phyloP scores from a whole-genome alignment of 1,140 invertebrate genomes.

The Heliconius nattereri region DNA sequence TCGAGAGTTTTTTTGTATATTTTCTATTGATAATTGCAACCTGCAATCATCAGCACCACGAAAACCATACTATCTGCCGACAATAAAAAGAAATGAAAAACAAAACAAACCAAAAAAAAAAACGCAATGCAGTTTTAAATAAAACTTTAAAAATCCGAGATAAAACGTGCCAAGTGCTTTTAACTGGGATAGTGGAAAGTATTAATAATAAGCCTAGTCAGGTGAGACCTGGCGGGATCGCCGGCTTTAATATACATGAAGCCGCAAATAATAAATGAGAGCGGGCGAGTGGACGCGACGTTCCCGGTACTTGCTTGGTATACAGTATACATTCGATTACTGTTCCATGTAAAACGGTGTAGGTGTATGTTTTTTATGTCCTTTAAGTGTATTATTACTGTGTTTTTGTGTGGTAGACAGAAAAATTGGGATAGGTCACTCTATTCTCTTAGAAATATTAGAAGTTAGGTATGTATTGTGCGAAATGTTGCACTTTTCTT shows the following conservation, averaged over 20 bases:
- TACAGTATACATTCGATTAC: constrained; percentile 7
- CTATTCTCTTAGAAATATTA: too few species aligned
- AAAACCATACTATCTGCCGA: neutral
- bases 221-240: constrained; percentile 48
- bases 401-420: neutral
- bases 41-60: neutral
- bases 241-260: constrained; percentile 64
- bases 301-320: neutral
- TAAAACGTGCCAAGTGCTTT: constrained; percentile 25
- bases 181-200: constrained; percentile 41
- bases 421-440: too few species aligned
- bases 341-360: neutral
- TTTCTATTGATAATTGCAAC: neutral
- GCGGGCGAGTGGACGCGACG: constrained; percentile 34
- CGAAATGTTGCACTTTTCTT: too few species aligned
- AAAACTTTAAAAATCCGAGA: constrained; percentile 25
- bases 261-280: constrained; percentile 63
- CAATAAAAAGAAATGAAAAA: neutral
- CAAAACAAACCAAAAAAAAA: constrained; percentile 1
- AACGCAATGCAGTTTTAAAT: constrained; percentile 21
- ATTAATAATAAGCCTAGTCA: constrained; percentile 49
- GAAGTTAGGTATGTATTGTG: too few species aligned
- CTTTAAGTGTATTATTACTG: neutral
- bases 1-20: too few species aligned
- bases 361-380: neutral